Percentiles rank a stretch among this genome's conserved stretches.
These are phyloP conservation scores for Octopus bimaculoides DNA, from an alignment of 1,140 invertebrate genomes.

Conservation along the genomic window DNA sequence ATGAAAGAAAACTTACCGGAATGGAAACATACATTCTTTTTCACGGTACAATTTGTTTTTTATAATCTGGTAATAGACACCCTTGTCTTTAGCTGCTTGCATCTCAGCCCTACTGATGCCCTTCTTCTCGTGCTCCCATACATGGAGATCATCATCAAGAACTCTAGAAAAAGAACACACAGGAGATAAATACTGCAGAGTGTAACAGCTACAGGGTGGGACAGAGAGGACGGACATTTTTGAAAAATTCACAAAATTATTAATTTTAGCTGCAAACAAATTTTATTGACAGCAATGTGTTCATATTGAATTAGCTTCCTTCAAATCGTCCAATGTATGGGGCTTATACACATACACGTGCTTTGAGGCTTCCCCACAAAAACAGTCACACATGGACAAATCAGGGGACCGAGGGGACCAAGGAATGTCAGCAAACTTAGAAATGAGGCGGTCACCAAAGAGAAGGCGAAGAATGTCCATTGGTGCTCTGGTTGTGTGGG, in stretches of 20 bases:
- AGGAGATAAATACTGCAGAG: not conserved
- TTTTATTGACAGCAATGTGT: not conserved
- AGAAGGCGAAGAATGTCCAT: no score
- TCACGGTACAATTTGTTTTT: conserved; percentile 78
- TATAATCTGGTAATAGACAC: conserved; percentile 76
- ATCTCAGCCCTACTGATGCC: conserved; percentile 70
- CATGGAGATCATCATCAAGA: conserved; percentile 69
- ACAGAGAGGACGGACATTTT: not conserved
- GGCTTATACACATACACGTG: not conserved
- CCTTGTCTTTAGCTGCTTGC: conserved; percentile 54
- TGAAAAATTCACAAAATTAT: not conserved
- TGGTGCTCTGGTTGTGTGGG: no score
- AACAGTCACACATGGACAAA: no score
- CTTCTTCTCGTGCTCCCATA: conserved; percentile 70
- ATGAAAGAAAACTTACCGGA: conserved; percentile 40
- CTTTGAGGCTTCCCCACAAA: no score
- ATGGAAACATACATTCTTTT: conserved; percentile 83
- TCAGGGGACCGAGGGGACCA: no score
- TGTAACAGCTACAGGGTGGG: not conserved
- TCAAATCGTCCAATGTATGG: not conserved
- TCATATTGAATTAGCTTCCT: not conserved
- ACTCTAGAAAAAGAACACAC: conserved; percentile 52
- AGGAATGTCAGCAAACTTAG: no score
- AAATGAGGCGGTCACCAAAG: no score
- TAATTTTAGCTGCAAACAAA: no score